These are phyloP conservation scores for Mythimna impura DNA, from an alignment of 2,888 invertebrate species.

Conservation along the genomic window DNA sequence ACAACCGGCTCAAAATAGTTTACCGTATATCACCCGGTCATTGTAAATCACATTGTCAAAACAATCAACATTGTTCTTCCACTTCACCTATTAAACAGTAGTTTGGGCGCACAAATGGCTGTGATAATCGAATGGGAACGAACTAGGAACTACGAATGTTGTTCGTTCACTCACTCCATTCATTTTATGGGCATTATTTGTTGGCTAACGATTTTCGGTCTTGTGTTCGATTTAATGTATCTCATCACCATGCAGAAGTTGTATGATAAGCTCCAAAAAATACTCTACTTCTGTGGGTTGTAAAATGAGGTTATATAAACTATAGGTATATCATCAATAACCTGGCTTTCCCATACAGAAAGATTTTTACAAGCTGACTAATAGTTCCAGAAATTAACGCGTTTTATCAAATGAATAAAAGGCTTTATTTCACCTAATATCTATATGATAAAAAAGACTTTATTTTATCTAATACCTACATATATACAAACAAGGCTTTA, in stretches of 20 bases:
- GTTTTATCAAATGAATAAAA: too few relatives aligned
- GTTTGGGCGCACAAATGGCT: conserved; percentile 41
- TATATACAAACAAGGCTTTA: too few relatives aligned
- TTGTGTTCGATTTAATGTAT: neutral
- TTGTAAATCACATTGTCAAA: conserved; percentile 51
- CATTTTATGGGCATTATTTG: conserved; percentile 37
- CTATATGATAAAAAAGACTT: too few relatives aligned
- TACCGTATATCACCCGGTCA: conserved; percentile 28
- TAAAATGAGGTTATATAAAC: too few relatives aligned
- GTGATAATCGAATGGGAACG: conserved; percentile 52
- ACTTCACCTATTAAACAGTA: conserved; percentile 52
- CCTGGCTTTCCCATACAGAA: too few relatives aligned
- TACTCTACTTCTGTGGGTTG: too few relatives aligned
- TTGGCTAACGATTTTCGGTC: neutral
- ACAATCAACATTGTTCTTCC: conserved; percentile 44
- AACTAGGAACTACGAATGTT: conserved; percentile 40
- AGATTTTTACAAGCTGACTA: too few relatives aligned
- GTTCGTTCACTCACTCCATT: conserved; percentile 43
- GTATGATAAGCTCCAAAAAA: neutral
- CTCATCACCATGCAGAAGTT: neutral
- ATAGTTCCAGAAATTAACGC: too few relatives aligned
- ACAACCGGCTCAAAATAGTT: conserved; percentile 35
- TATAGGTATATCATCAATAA: too few relatives aligned
- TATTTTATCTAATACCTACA: too few relatives aligned
- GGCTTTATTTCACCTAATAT: too few relatives aligned